Evolutionary conservation across 2,797 vertebrate genomes (phyloP).

Genomic region (Bufotes viridis): DNA sequence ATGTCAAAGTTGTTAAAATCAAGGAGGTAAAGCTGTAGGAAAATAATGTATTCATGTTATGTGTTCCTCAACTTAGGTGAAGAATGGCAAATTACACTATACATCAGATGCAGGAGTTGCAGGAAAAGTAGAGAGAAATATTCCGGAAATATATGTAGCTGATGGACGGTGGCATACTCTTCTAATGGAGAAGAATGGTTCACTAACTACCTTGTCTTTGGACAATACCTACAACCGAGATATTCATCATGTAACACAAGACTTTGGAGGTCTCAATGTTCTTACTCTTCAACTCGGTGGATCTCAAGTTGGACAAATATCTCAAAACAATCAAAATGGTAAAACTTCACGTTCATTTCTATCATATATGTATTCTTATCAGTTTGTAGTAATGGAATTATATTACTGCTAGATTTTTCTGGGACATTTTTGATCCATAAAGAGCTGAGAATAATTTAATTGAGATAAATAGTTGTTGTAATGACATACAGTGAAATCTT

Average conservation of each 20-base stretch:
- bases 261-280: slow-evolving; percentile 90
- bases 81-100: slow-evolving; percentile 91
- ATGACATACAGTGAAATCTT: too few relatives aligned
- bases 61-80: slow-evolving; percentile 77
- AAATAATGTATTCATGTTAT: slow-evolving; percentile 3
- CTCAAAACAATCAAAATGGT: slow-evolving; percentile 85
- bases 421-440: too few relatives aligned
- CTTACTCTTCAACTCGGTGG: slow-evolving; percentile 92
- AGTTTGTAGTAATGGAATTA: too few relatives aligned
- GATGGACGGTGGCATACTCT: slow-evolving; percentile 95
- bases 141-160: slow-evolving; percentile 81
- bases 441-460: too few relatives aligned
- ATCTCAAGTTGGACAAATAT: slow-evolving; percentile 79
- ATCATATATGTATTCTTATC: not conserved
- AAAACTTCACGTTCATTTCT: slow-evolving; percentile 40
- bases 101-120: slow-evolving; percentile 88
- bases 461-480: too few relatives aligned
- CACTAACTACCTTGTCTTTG: slow-evolving; percentile 80
- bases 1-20: not conserved
- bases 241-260: slow-evolving; percentile 86
- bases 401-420: too few relatives aligned
- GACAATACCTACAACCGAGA: slow-evolving; percentile 79
- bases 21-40: not conserved
- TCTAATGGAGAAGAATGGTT: slow-evolving; percentile 83
- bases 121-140: slow-evolving; percentile 91